Evolutionary conservation across 2,888 invertebrate genomes (phyloP).

Genomic region (Alviniconcha strummeri): DNA sequence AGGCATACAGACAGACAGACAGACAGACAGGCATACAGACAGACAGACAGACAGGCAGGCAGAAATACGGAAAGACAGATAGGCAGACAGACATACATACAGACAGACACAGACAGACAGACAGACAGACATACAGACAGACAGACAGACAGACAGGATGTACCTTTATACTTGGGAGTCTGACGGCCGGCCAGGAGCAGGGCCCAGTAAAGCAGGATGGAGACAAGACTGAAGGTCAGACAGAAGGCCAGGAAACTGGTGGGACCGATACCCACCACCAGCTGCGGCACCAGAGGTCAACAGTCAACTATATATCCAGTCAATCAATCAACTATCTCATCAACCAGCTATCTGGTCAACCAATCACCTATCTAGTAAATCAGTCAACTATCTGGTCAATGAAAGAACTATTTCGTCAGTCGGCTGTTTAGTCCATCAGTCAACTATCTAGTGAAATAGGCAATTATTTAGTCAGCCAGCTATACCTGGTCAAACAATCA

Average conservation of each 20-base stretch:
- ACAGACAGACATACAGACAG: background rate
- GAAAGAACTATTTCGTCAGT: too few species aligned
- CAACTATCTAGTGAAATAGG: too few species aligned
- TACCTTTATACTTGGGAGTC: conserved; percentile 71
- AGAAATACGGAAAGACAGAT: background rate
- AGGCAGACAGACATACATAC: background rate
- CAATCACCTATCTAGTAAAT: too few species aligned
- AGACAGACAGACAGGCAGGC: background rate
- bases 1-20: too few species aligned
- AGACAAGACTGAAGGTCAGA: conserved; percentile 66
- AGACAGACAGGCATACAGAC: too few species aligned
- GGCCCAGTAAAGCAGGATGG: conserved; percentile 66
- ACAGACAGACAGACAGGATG: conserved; percentile 29
- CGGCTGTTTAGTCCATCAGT: too few species aligned
- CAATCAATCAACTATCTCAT: too few species aligned
- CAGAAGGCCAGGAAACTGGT: conserved; percentile 72
- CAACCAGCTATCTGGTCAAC: too few species aligned
- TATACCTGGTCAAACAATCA: too few species aligned
- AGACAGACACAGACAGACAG: background rate
- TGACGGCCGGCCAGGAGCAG: conserved; percentile 69
- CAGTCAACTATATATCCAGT: conserved; percentile 5
- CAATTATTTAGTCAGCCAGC: too few species aligned
- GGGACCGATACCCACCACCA: conserved; percentile 73
- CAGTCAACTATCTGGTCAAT: too few species aligned
- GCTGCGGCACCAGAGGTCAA: conserved; percentile 55